phyloP scores from a whole-genome alignment of 2,888 invertebrate genomes.

The Conops quadrifasciatus region DNA sequence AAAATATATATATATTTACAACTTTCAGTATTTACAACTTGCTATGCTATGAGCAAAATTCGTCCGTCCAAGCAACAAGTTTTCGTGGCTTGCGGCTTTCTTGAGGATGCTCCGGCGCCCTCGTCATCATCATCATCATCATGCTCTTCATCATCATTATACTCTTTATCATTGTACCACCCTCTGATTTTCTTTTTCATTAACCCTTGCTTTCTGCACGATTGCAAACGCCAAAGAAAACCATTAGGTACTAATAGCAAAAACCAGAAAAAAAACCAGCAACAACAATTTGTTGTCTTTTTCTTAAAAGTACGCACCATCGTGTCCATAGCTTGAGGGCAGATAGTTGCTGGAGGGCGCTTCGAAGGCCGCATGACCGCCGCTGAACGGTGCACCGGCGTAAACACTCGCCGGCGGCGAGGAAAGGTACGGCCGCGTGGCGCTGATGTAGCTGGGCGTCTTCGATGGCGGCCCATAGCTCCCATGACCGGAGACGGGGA shows the following conservation, averaged over 20 bases:
- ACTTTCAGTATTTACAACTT: not conserved
- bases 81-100: no score
- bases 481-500: slow-evolving; percentile 56
- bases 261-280: not conserved
- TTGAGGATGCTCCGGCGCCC: no score
- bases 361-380: slow-evolving; percentile 62
- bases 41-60: no score
- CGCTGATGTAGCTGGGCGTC: slow-evolving; percentile 59
- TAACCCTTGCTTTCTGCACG: not conserved
- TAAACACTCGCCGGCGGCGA: slow-evolving; percentile 50
- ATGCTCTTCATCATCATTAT: no score
- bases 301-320: slow-evolving; percentile 56
- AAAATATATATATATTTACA: not conserved
- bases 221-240: not conserved
- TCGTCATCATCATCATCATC: no score
- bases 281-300: no score
- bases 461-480: slow-evolving; percentile 64
- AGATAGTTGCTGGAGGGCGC: slow-evolving; percentile 61
- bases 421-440: slow-evolving; percentile 61
- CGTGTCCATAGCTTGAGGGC: slow-evolving; percentile 59
- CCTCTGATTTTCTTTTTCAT: no score
- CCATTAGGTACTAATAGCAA: not conserved
- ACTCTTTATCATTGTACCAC: no score
- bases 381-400: slow-evolving; percentile 59
- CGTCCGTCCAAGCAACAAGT: no score